Evolutionary conservation across 2,797 vertebrate genomes (phyloP), one percentile per base, ranked within the genome.

Genomic region (Prionace glauca): DNA sequence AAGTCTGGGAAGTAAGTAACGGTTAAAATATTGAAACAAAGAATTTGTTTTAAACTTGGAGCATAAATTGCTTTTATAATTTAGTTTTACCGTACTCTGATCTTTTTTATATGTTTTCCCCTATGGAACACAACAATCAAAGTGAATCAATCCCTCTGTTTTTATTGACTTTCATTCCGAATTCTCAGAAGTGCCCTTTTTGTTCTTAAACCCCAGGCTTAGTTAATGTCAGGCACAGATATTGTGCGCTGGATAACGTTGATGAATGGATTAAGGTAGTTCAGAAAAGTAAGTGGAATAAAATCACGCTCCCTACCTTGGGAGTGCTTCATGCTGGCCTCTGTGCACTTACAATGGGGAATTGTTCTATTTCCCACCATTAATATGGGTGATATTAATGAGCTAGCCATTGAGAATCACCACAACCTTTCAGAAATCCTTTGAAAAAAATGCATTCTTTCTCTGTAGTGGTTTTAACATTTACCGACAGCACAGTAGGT

Each of bases 51-150:
- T 65, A 91, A 65, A 36, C 60, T 67, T 67, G 11, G 88, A 65
- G 88, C 5, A 65, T 67, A 67, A 67, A 91, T 67, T 91, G 32
- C 88, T 91, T 91, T 67, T 91, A 91, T 65, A n/a, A n/a, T 65
- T 65, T 65, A 91, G 60, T 65, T 91, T 91, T 91, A n/a, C 60
- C 18, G 0, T 20, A n/a, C 62, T 36, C 32, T 36, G 88, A 91
- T 60, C 88, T 91, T 67, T 56, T 91, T 91, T 67, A 67, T 91
- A n/a, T 67, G n/a, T 67, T 91, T 91, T 36, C 88, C 62, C 62
- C 8, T 36, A 91, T 10, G n/a, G 45, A 32, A 60, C 26, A 32
- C 26, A 88, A 91, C 50, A 88, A 91, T 20, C 88, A 65, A 91
- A 18, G 60, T 67, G 88, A 91, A 36, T 91, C 88, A 36, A 91